Evolutionary conservation across 2,797 vertebrate genomes (phyloP), one percentile per base, ranked within the genome.

Genomic region (Nannoperca obscura): DNA sequence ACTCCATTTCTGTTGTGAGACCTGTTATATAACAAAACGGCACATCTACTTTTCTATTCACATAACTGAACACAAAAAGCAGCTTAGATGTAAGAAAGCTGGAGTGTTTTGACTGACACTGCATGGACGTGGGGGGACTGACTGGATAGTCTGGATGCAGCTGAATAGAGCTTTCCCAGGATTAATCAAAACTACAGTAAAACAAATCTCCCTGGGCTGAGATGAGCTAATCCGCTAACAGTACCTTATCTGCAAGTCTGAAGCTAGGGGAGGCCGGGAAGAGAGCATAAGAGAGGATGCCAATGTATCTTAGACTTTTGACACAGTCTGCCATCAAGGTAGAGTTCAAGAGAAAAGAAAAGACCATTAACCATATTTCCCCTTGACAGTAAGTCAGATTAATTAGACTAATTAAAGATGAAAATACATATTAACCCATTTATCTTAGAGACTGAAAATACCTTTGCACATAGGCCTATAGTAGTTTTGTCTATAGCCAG

Each of bases 141-240:
- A 67, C 73, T 38, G 36, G 36, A 38, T 38, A 66, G 78, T 80
- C 27, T 77, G 71, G 22, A 73, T 86, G 76, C 46, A 62, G 62
- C 27, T 81, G 78, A 87, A 87, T 69, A 50, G 74, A 78, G 80
- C 59, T 87, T 88, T 69, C 76, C 67, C 58, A 60, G 87, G 86
- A 92, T 90, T 85, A 90, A 90, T 86, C 77, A 75, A 73, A 54
- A 42, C 74, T 68, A 81, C 74, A 80, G 76, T 82, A 76, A 88
- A 2, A 81, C 76, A 86, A 92, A 87, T 89, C 87, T 88, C 68
- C 61, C 54, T 64, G 65, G 71, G 83, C 75, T 85, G 76, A 79
- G 81, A 85, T 80, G 78, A 87, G 83, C 78, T 86, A 86, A 90
- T 91, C 85, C 80, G 50, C 82, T 69, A 82, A 88, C 85, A 83